Evolutionary conservation across 2,113 vertebrate genomes (phyloP).

Genomic region (Scalopus aquaticus): DNA sequence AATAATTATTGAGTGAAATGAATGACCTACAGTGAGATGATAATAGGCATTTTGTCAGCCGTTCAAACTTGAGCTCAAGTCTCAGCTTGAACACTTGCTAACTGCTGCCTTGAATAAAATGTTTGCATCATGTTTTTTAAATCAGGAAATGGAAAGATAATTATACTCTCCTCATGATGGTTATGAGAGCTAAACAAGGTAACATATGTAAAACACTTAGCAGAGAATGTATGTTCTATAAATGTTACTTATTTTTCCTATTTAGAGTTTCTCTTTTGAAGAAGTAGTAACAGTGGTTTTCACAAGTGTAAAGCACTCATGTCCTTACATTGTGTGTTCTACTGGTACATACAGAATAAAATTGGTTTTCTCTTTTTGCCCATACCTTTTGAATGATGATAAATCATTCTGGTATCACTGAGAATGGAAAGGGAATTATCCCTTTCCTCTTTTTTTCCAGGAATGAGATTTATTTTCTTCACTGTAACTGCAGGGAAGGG

Average conservation of each 20-base stretch:
- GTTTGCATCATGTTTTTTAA: neutral
- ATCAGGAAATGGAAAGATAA: slow-evolving; percentile 36
- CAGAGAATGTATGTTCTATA: slow-evolving; percentile 11
- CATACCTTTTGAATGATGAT: slow-evolving; percentile 4
- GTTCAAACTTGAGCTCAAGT: neutral
- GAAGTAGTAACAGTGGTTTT: neutral
- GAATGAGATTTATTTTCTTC: slow-evolving; percentile 2
- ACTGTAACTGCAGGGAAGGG: neutral
- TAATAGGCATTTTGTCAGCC: neutral
- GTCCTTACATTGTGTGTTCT: neutral
- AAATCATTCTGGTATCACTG: neutral
- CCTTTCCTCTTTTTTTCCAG: neutral
- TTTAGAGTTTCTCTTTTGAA: slow-evolving; percentile 19
- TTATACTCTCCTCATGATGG: neutral
- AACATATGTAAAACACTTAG: slow-evolving; percentile 54
- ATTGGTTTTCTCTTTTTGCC: neutral
- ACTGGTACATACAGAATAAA: neutral
- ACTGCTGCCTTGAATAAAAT: neutral
- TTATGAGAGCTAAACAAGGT: slow-evolving; percentile 31
- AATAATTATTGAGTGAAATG: neutral
- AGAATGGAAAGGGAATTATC: neutral
- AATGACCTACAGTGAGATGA: neutral
- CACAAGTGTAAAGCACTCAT: neutral
- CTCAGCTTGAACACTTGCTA: neutral
- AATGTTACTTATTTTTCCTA: slow-evolving; percentile 60